These are phyloP conservation scores for Nymphalis io DNA, from an alignment of 1,140 invertebrate genomes.

Conservation along the genomic window DNA sequence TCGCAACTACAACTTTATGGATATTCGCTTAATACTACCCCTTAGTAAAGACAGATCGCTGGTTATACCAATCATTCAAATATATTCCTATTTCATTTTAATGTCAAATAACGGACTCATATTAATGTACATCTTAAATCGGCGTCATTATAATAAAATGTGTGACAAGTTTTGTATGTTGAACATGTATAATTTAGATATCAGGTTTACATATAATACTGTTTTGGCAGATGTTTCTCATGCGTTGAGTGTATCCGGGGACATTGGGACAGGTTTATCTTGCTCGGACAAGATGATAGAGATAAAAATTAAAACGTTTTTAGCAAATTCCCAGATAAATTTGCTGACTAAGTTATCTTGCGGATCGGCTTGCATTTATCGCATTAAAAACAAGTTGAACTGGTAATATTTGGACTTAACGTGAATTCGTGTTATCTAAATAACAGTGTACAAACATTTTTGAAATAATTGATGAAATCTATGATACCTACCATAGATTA, in stretches of 20 bases:
- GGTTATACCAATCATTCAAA: too few species aligned
- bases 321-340: not conserved
- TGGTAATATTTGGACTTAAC: not conserved
- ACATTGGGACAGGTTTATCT: conserved; percentile 33
- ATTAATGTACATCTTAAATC: not conserved
- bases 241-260: conserved; percentile 1
- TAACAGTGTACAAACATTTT: not conserved
- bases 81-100: not conserved
- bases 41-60: too few species aligned
- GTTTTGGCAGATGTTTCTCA: conserved; percentile 45
- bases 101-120: not conserved
- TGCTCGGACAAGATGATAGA: conserved; percentile 35
- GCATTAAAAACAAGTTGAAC: not conserved
- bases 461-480: not conserved
- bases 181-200: conserved; percentile 30
- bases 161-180: conserved; percentile 20
- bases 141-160: not conserved
- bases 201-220: conserved; percentile 33
- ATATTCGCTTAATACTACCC: too few species aligned
- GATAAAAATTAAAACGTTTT: conserved; percentile 39
- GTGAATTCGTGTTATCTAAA: not conserved
- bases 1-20: too few species aligned
- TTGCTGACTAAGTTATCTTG: not conserved
- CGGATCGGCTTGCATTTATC: not conserved
- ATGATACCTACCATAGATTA: too few species aligned